Conservation (phyloP, 2,113 vertebrate genomes). For the Ammodytes marinus region DNA sequence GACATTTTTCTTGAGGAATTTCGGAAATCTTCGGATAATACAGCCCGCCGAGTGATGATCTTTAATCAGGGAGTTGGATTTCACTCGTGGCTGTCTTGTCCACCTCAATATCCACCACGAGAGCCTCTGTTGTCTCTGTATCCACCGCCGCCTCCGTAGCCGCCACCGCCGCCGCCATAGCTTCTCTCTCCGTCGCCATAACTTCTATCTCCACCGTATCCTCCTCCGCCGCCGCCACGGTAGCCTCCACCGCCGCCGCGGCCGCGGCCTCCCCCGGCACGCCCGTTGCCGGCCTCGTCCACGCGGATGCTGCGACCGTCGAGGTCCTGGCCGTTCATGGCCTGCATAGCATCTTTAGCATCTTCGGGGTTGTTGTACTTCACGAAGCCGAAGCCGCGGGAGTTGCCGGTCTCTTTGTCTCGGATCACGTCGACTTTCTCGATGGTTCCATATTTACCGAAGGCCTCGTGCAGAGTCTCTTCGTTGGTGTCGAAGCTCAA, state of each 20-base stretch:
- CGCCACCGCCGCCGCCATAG: constrained; percentile 73
- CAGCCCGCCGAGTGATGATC: constrained; percentile 85
- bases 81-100: constrained; percentile 84
- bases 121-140: constrained; percentile 51
- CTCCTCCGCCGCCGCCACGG: neutral
- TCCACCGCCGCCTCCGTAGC: constrained; percentile 78
- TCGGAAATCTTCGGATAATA: constrained; percentile 82
- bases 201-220: constrained; percentile 85
- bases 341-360: constrained; percentile 95
- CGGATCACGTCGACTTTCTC: constrained; percentile 96
- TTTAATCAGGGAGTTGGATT: constrained; percentile 84
- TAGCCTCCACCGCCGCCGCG: constrained; percentile 62
- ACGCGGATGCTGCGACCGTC: constrained; percentile 96
- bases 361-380: constrained; percentile 97
- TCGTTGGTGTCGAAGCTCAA: constrained; percentile 97
- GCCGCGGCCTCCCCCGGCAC: constrained; percentile 79
- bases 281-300: constrained; percentile 93
- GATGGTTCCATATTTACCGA: constrained; percentile 95
- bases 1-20: constrained; percentile 83
- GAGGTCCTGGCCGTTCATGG: constrained; percentile 96
- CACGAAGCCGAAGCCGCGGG: constrained; percentile 96
- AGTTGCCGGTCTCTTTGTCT: constrained; percentile 95
- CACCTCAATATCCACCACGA: constrained; percentile 46
- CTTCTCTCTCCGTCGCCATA: constrained; percentile 79
- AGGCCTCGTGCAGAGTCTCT: constrained; percentile 92